Evolutionary conservation across 2,888 invertebrate species (phyloP).

Genomic region (Fragum whitleyi): DNA sequence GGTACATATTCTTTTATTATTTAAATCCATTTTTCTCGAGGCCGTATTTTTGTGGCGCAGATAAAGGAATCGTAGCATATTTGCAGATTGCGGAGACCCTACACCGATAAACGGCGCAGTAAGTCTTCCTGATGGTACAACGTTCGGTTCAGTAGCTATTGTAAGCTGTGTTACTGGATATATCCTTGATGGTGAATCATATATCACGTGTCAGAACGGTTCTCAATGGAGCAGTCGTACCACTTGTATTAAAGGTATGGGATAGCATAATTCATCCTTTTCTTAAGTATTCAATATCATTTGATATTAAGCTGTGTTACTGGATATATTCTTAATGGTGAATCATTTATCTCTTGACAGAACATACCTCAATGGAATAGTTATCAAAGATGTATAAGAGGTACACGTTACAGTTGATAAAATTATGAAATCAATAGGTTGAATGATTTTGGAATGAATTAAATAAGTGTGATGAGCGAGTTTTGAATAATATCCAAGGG

Average conservation of each 20-base stretch:
- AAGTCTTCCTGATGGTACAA: not conserved
- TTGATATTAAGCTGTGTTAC: conserved; percentile 35
- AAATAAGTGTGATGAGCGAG: too few species aligned
- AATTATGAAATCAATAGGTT: too few species aligned
- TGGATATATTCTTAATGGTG: conserved; percentile 27
- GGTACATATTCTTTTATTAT: too few species aligned
- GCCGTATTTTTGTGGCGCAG: too few species aligned
- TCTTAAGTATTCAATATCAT: too few species aligned
- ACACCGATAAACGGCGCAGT: conserved; percentile 13
- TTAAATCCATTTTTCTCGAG: too few species aligned
- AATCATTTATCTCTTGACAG: conserved; percentile 12
- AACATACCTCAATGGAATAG: not conserved
- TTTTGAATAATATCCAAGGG: too few species aligned
- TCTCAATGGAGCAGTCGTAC: not conserved
- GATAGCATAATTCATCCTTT: too few species aligned
- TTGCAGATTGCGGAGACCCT: conserved; percentile 48
- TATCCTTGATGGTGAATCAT: conserved; percentile 3
- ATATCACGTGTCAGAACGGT: conserved; percentile 10
- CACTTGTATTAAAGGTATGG: not conserved
- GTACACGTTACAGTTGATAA: too few species aligned
- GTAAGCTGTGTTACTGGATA: conserved; percentile 37
- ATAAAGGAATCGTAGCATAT: too few species aligned
- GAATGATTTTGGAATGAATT: too few species aligned
- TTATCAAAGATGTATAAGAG: not conserved
- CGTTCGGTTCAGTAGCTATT: not conserved